These are phyloP conservation scores for Dasypolia templi DNA, from an alignment of 2,888 invertebrate species.

Conservation along the genomic window DNA sequence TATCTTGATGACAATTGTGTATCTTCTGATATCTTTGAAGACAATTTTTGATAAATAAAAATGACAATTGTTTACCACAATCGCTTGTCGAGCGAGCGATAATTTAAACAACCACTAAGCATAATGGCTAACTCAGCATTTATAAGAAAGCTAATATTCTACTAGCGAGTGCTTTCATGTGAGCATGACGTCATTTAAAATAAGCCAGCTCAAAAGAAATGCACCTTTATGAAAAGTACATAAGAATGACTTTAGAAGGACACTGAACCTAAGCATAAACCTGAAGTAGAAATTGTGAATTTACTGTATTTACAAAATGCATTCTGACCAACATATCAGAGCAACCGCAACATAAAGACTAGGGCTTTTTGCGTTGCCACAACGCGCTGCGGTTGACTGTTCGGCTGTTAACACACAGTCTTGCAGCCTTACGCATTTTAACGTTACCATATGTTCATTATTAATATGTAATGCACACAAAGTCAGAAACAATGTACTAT, in stretches of 20 bases:
- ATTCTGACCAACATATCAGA: constrained; percentile 27
- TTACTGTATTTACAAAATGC: constrained; percentile 20
- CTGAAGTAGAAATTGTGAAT: constrained; percentile 14
- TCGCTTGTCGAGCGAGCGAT: background rate
- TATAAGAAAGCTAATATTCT: constrained; percentile 24
- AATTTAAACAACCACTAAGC: constrained; percentile 2
- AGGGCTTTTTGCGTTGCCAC: constrained; percentile 20
- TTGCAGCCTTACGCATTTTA: background rate
- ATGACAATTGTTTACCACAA: background rate
- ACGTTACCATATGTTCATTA: background rate
- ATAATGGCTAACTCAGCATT: constrained; percentile 9
- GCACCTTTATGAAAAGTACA: background rate
- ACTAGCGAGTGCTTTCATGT: constrained; percentile 19
- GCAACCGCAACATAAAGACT: constrained; percentile 36
- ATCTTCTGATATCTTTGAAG: background rate
- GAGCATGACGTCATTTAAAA: constrained; percentile 41
- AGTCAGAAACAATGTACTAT: background rate
- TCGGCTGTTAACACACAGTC: background rate
- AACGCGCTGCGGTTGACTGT: constrained; percentile 34
- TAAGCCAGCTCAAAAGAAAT: constrained; percentile 11
- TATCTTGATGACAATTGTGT: background rate
- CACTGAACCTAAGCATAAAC: background rate
- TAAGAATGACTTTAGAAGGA: constrained; percentile 8
- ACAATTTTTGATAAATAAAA: background rate
- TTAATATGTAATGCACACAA: background rate